Conservation (phyloP, 2,797 vertebrate genomes). For the Oryzias sinensis region DNA sequence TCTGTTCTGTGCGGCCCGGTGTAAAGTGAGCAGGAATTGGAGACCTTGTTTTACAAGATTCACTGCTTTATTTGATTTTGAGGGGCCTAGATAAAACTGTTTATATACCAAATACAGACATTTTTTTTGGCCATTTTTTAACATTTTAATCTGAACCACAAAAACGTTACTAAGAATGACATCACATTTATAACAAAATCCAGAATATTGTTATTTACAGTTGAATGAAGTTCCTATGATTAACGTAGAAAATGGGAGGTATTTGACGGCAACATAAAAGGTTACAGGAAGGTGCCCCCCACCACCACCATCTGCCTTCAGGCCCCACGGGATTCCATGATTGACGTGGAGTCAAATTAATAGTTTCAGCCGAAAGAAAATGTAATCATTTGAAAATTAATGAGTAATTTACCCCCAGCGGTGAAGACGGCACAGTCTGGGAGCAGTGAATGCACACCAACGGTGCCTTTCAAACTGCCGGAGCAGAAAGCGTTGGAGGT, state of each 20-base stretch:
- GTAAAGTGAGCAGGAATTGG: too few relatives aligned
- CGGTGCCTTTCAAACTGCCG: neutral
- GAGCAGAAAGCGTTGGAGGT: neutral
- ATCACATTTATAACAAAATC: too few relatives aligned
- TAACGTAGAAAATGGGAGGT: constrained; percentile 6
- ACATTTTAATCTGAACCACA: too few relatives aligned
- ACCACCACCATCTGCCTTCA: neutral
- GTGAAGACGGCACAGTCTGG: constrained; percentile 3
- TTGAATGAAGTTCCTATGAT: neutral
- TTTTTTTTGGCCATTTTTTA: too few relatives aligned
- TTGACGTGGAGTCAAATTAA: constrained; percentile 12
- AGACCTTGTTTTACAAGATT: too few relatives aligned
- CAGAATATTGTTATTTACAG: too few relatives aligned
- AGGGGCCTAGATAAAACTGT: too few relatives aligned
- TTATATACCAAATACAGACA: too few relatives aligned
- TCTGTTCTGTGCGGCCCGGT: too few relatives aligned
- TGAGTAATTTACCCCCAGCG: constrained; percentile 11
- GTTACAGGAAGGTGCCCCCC: too few relatives aligned
- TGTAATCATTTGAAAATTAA: constrained; percentile 23
- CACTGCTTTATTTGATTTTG: too few relatives aligned
- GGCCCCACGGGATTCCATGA: constrained; percentile 14
- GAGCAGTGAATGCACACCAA: constrained; percentile 1
- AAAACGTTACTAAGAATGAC: too few relatives aligned
- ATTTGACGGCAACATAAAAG: neutral
- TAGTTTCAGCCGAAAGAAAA: constrained; percentile 11